Conservation (phyloP, 2,888 invertebrate species). For the Pseudoips prasinana region DNA sequence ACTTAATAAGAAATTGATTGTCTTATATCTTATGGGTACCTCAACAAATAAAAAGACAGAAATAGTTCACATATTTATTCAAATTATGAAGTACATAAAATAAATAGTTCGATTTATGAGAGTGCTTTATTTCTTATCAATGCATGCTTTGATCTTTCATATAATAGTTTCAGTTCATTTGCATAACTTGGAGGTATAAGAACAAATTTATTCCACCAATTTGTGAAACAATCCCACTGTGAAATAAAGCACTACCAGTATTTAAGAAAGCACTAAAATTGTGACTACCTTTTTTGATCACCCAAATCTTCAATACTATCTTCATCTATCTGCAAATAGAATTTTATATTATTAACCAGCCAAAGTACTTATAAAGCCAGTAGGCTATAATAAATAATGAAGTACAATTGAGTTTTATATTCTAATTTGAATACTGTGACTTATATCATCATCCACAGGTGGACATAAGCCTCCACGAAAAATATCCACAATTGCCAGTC, state of each 20-base stretch:
- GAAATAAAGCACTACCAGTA: constrained; percentile 39
- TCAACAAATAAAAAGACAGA: constrained; percentile 2
- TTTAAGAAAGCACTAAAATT: constrained; percentile 16
- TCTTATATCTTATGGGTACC: too few species aligned
- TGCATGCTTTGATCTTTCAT: too few species aligned
- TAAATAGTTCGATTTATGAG: constrained; percentile 36
- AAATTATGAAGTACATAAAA: constrained; percentile 33
- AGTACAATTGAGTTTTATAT: too few species aligned
- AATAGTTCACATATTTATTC: constrained; percentile 29
- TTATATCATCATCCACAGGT: too few species aligned
- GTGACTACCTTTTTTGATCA: constrained; percentile 92
- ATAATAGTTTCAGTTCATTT: too few species aligned
- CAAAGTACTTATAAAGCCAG: too few species aligned
- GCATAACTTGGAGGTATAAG: background rate
- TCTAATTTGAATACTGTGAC: too few species aligned
- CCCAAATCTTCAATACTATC: constrained; percentile 96
- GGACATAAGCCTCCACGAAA: too few species aligned
- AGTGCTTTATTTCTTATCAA: constrained; percentile 42
- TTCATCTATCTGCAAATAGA: constrained; percentile 84
- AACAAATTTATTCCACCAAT: background rate
- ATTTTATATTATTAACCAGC: too few species aligned
- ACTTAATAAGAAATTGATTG: too few species aligned
- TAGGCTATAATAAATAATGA: too few species aligned
- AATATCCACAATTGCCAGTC: too few species aligned
- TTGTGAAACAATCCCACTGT: background rate